A percentile compares a stretch with the other conserved stretches of the same genome.
phyloP scores from a whole-genome alignment of 1,140 invertebrate genomes.

The Gyrodactylus salaris region DNA sequence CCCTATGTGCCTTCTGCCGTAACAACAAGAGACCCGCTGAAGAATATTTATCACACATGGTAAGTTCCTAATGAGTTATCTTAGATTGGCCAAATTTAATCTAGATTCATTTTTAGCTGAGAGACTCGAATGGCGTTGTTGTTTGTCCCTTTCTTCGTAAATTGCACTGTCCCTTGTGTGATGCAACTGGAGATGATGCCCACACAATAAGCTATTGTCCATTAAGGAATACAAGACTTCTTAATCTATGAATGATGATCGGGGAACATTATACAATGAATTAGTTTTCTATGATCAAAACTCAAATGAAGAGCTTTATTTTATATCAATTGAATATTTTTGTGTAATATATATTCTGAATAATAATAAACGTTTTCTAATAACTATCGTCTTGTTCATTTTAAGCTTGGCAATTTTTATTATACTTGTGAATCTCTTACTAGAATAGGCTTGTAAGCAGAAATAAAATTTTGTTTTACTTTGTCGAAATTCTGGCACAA shows the following conservation, averaged over 20 bases:
- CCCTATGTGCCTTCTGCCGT: constrained; percentile 9
- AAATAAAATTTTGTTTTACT: too few relatives aligned
- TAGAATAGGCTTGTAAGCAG: too few relatives aligned
- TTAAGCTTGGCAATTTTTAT: too few relatives aligned
- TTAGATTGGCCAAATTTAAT: neutral
- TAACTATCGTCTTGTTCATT: too few relatives aligned
- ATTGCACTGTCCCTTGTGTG: constrained; percentile 10
- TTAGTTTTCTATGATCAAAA: neutral
- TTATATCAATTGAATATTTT: too few relatives aligned
- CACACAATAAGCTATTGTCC: constrained; percentile 11
- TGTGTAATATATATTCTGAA: too few relatives aligned
- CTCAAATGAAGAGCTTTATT: too few relatives aligned
- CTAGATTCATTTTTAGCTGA: neutral
- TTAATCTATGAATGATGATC: neutral
- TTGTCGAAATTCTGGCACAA: neutral
- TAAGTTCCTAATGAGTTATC: neutral
- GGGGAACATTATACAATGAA: neutral
- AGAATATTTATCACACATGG: constrained; percentile 8
- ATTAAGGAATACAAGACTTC: neutral
- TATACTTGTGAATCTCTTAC: too few relatives aligned
- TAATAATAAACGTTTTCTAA: too few relatives aligned
- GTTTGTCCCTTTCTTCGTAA: constrained; percentile 7
- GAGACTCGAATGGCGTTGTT: neutral
- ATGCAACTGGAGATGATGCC: constrained; percentile 9
- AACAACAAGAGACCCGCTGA: constrained; percentile 8